Conservation (phyloP, 2,797 vertebrate genomes). For the Chaenodraco wilsoni region DNA sequence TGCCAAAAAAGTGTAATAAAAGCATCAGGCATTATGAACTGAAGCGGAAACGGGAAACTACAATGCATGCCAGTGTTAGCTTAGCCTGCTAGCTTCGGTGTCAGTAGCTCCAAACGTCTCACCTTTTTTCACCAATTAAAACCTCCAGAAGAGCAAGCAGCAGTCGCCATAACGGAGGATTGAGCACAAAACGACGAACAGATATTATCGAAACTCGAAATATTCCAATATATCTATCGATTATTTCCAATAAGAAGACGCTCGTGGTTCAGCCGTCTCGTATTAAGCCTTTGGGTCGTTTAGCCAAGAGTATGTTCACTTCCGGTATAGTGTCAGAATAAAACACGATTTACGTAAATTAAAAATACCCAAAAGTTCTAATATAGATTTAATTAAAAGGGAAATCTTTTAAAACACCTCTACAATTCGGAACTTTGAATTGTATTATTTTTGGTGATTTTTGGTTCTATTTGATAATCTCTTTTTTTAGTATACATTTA, state of each 20-base stretch:
- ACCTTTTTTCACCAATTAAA: constrained; percentile 56
- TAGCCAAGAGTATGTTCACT: rapidly evolving
- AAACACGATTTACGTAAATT: rapidly evolving
- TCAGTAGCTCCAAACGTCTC: constrained; percentile 34
- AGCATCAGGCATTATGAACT: neutral
- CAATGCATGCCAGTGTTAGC: constrained; percentile 54
- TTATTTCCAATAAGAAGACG: constrained; percentile 7
- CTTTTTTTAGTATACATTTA: no score
- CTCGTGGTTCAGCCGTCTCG: constrained; percentile 23
- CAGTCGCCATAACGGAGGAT: neutral
- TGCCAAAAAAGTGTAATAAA: neutral
- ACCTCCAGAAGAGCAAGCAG: neutral
- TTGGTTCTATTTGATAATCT: no score
- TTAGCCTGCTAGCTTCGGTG: constrained; percentile 57
- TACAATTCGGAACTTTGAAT: no score
- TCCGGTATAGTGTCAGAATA: constrained; percentile 55
- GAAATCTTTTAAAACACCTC: rapidly evolving
- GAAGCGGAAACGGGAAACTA: constrained; percentile 68
- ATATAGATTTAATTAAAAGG: neutral
- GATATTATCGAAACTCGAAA: rapidly evolving
- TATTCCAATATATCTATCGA: neutral
- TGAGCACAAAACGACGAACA: neutral
- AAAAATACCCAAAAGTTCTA: no score
- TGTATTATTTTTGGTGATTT: no score
- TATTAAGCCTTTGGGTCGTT: neutral